These are phyloP conservation scores for Griposia aprilina DNA, from an alignment of 2,888 invertebrate genomes.

Conservation along the genomic window DNA sequence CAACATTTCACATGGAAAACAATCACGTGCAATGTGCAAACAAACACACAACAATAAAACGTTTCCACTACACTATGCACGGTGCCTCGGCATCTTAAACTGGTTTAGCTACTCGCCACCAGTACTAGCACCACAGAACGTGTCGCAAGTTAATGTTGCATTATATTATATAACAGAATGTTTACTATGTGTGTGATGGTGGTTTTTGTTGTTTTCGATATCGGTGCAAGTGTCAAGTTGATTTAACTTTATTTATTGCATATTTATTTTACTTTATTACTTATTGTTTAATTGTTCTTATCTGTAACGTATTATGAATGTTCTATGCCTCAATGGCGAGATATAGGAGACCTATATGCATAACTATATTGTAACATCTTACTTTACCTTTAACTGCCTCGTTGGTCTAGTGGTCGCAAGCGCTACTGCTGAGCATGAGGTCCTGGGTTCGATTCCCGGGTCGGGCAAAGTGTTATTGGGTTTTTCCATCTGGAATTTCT, in stretches of 20 bases:
- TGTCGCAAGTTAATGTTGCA: slow-evolving; percentile 39
- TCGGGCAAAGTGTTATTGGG: too few species aligned
- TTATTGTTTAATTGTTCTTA: too few species aligned
- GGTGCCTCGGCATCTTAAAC: slow-evolving; percentile 46
- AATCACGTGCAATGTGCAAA: slow-evolving; percentile 8
- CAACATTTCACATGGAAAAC: background rate
- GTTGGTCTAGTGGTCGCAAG: too few species aligned
- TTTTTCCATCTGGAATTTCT: too few species aligned
- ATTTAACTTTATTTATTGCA: background rate
- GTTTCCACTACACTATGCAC: background rate
- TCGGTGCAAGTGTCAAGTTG: background rate
- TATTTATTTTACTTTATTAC: too few species aligned
- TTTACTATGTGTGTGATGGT: background rate
- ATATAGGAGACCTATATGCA: too few species aligned
- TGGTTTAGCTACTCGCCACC: slow-evolving; percentile 34
- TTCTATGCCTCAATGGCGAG: too few species aligned
- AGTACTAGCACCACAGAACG: slow-evolving; percentile 14
- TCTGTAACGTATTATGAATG: too few species aligned
- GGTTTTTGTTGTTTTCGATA: slow-evolving; percentile 20
- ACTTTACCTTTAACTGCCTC: too few species aligned
- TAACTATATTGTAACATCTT: too few species aligned
- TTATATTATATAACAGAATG: slow-evolving; percentile 31
- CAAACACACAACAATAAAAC: slow-evolving; percentile 4
- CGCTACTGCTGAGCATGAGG: too few species aligned
- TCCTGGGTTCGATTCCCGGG: too few species aligned